Conservation (phyloP, 2,113 vertebrate genomes). For the Saimiri boliviensis region DNA sequence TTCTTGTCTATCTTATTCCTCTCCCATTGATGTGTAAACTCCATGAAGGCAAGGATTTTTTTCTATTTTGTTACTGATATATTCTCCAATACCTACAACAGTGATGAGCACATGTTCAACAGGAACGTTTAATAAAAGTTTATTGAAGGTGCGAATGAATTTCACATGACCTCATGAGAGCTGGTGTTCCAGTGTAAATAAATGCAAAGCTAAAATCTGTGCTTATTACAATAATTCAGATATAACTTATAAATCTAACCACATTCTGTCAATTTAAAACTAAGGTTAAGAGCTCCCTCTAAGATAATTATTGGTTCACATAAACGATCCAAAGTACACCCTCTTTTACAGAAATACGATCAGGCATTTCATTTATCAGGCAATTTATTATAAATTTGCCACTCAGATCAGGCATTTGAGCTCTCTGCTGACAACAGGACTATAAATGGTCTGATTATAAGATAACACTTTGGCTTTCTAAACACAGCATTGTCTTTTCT, state of each 20-base stretch:
- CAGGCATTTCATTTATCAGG: background rate
- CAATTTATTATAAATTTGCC: background rate
- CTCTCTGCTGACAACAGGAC: background rate
- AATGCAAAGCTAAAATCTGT: background rate
- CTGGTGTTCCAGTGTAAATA: background rate
- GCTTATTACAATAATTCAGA: background rate
- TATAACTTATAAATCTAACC: background rate
- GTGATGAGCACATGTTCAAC: background rate
- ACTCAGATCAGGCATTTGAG: background rate
- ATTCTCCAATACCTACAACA: background rate
- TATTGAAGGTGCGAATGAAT: background rate
- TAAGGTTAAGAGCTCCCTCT: background rate
- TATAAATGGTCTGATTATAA: background rate
- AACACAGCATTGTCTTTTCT: slow-evolving; percentile 1
- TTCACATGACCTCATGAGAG: background rate
- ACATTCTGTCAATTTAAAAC: slow-evolving; percentile 4
- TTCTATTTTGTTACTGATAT: background rate
- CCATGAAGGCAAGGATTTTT: background rate
- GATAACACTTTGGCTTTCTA: background rate
- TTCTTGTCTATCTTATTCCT: background rate
- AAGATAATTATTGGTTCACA: background rate
- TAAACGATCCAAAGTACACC: background rate
- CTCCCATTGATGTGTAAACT: background rate
- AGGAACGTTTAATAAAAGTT: background rate
- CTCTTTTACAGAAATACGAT: background rate